phyloP scores from a whole-genome alignment of 1,140 invertebrate genomes.

The Aphaenogaster floridana region DNA sequence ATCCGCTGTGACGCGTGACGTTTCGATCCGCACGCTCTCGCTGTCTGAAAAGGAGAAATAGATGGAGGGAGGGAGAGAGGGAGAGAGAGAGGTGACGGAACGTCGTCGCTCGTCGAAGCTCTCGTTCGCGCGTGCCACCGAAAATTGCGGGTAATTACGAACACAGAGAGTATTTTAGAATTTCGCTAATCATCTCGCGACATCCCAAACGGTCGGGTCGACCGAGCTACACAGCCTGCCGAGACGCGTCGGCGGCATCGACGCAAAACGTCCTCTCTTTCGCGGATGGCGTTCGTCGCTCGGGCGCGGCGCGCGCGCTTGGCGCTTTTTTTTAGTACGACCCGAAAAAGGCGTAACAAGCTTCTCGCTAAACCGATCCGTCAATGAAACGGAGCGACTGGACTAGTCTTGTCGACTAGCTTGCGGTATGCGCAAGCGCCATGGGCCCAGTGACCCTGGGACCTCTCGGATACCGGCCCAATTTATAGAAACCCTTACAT shows the following conservation, averaged over 20 bases:
- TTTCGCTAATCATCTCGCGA: slow-evolving; percentile 32
- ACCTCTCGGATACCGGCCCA: slow-evolving; percentile 79
- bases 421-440: slow-evolving; percentile 86
- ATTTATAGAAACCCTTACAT: slow-evolving; percentile 47
- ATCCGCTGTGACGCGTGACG: background rate
- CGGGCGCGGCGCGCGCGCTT: slow-evolving; percentile 33
- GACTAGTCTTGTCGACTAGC: slow-evolving; percentile 86
- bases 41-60: background rate
- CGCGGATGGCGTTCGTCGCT: slow-evolving; percentile 39
- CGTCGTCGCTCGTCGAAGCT: slow-evolving; percentile 6
- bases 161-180: slow-evolving; percentile 57
- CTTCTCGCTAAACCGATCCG: slow-evolving; percentile 70
- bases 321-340: slow-evolving; percentile 25
- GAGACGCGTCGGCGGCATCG: background rate
- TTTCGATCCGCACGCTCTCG: background rate
- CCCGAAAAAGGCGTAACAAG: slow-evolving; percentile 62
- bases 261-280: slow-evolving; percentile 26
- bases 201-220: background rate
- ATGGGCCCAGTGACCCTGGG: slow-evolving; percentile 84
- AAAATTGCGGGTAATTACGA: slow-evolving; percentile 32
- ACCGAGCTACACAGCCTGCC: background rate
- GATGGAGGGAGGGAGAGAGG: background rate
- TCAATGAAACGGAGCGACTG: slow-evolving; percentile 83
- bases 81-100: background rate
- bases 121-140: background rate